Base-by-base conservation (phyloP, 2,888 invertebrate genomes). In the Diplolepis rosae region DNA sequence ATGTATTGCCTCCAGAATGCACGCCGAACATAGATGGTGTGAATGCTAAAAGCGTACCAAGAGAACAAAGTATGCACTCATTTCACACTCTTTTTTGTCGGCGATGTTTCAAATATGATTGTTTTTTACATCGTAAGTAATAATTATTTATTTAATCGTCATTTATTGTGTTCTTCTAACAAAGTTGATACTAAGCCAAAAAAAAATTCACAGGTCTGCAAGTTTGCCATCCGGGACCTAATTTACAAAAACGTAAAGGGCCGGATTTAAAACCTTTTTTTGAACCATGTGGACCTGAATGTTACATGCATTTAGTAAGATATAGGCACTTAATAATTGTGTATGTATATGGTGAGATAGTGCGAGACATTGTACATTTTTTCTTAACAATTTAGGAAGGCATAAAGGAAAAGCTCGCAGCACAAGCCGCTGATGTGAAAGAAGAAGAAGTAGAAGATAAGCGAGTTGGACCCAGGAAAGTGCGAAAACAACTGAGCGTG, bases 51-150 rank as follows among this genome's bases (percentile, higher is more conserved):
- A 96, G 96, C 68, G 97, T 98, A 30, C 94, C 96, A 0, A 91
- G 97, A 50, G 98, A 98, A 84, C 96, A 98, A 90, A 96, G 97
- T 22, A 94, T 99, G 94, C 98, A 99, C 90, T 98, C 98, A 13
- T 99, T 98, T 90, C 98, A 98, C 89, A 97, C 98, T 13, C 91
- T 99, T 15, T 99, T 99, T 90, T 99, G 99, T 85, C 91, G 98
- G 24, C 92, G 98, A 51, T 99, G 99, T 91, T 98, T 97, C 90
- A 98, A 98, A 92, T 99, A 99, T 89, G 99, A 99, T 91, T 99
- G 99, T 90, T 97, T 98, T 87, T 90, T 98, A 79, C 99, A 99
- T 89, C 95, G 98, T 97, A 92, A 95, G 96, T 95, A 85, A 77
- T 65, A n/a, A n/a, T n/a, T n/a, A n/a, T n/a, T n/a, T n/a, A n/a